Evolutionary conservation across 2,113 vertebrate species (phyloP).

Genomic region (Anarrhichthys ocellatus): DNA sequence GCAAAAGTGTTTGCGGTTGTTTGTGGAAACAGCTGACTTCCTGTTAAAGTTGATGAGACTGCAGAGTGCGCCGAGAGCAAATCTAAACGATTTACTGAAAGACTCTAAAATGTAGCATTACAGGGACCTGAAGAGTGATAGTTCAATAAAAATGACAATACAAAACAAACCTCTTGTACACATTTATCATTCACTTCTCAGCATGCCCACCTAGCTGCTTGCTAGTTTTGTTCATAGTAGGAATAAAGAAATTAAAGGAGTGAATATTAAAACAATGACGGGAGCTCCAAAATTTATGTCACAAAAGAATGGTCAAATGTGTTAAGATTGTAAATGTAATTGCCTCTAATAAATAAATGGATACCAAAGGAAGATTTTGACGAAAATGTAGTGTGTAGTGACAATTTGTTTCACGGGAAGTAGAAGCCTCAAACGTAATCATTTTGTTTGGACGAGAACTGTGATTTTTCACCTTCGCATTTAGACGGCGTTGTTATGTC

Average conservation of each 20-base stretch:
- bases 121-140: background rate
- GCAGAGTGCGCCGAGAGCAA: too few species aligned
- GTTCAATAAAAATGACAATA: background rate
- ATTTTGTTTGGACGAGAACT: background rate
- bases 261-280: background rate
- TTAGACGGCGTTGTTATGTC: background rate
- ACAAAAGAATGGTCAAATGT: background rate
- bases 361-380: background rate
- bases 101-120: too few species aligned
- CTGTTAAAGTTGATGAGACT: too few species aligned
- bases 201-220: background rate
- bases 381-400: background rate
- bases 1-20: too few species aligned
- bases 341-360: background rate
- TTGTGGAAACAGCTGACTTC: too few species aligned
- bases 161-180: background rate
- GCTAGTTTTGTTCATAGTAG: conserved; percentile 11
- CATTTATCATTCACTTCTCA: background rate
- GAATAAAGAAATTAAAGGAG: background rate
- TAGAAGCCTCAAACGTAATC: background rate
- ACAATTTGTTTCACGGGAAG: background rate
- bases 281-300: background rate
- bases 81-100: too few species aligned
- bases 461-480: background rate
- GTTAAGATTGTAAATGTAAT: background rate